phyloP scores from a whole-genome alignment of 2,797 vertebrate genomes.

The Xiphophorus birchmanni region DNA sequence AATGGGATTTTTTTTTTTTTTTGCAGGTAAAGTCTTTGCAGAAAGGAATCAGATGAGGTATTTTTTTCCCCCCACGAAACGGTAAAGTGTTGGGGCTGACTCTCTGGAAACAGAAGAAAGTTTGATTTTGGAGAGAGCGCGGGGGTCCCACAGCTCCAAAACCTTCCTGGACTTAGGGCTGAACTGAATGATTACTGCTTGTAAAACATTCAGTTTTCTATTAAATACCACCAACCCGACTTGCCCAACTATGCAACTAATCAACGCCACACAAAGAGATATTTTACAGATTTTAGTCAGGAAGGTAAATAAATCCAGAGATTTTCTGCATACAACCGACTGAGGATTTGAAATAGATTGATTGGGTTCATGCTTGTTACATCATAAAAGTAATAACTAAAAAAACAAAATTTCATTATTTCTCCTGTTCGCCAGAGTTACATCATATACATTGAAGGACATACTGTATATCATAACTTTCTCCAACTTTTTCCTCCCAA shows the following conservation, averaged over 20 bases:
- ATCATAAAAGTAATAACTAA: not conserved
- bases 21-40: conserved; percentile 78
- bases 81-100: conserved; percentile 69
- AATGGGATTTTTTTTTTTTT: conserved; percentile 76
- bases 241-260: conserved; percentile 64
- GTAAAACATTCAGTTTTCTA: conserved; percentile 72
- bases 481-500: not conserved
- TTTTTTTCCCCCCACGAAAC: conserved; percentile 74
- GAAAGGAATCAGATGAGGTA: conserved; percentile 81
- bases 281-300: conserved; percentile 67
- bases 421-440: not conserved
- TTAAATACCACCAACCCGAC: conserved; percentile 71
- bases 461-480: not conserved
- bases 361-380: not conserved
- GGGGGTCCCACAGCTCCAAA: conserved; percentile 57
- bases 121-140: conserved; percentile 58
- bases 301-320: conserved; percentile 54
- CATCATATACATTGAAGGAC: not conserved
- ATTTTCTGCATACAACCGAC: not conserved
- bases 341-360: not conserved
- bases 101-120: conserved; percentile 72
- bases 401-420: not conserved
- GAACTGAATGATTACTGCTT: conserved; percentile 69
- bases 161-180: conserved; percentile 63
- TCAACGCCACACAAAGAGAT: conserved; percentile 61